Base-by-base conservation (phyloP, 2,797 vertebrate genomes). In the Xenops minutus region DNA sequence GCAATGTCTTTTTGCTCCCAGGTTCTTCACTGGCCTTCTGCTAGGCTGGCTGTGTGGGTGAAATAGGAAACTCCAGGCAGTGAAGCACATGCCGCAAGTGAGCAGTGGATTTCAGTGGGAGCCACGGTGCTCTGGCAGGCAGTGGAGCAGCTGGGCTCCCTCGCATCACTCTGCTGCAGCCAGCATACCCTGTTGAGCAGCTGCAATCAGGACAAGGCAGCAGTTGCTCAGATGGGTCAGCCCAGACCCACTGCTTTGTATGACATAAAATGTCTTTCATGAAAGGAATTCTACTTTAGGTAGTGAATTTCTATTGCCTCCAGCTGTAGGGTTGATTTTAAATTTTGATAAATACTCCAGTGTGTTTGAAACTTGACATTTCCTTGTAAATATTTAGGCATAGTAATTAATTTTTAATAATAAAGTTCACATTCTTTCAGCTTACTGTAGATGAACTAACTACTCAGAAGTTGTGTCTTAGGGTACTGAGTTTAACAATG, bases 71-170 rank as follows among this genome's bases (percentile, higher is more conserved):
- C 14, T 83, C 24, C 12, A 9, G 19, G 55, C 30, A 61, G 51
- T 37, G 66, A 46, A 75, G 44, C 24, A 13, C 2, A 1, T 20
- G 58, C 41, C 0, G 0, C 27, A 2, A 30, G 43, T 0, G 2
- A 44, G 32, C 7, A 0, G 7, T 34, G 49, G 54, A 29, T 86
- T 59, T 26, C 63, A 36, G 34, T 0, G 0, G 46, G 24, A 51
- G 12, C 19, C 0, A 0, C 1, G 0, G 27, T 2, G 14, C 44
- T 36, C 23, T 4, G 16, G 1, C 3, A 22, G 59, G 51, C 71
- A n/a, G 63, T 0, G 0, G 27, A 59, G 80, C 62, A 78, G 58
- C 77, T 68, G 69, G 49, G 51, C 58, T 81, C 43, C 30, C 26
- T 52, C 3, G 0, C 13, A 2, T 44, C 1, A 1, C n/a, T 64